Evolutionary conservation across 2,888 invertebrate species (phyloP), one percentile per base, ranked within the genome.

Genomic region (Trissoscelio sp.): DNA sequence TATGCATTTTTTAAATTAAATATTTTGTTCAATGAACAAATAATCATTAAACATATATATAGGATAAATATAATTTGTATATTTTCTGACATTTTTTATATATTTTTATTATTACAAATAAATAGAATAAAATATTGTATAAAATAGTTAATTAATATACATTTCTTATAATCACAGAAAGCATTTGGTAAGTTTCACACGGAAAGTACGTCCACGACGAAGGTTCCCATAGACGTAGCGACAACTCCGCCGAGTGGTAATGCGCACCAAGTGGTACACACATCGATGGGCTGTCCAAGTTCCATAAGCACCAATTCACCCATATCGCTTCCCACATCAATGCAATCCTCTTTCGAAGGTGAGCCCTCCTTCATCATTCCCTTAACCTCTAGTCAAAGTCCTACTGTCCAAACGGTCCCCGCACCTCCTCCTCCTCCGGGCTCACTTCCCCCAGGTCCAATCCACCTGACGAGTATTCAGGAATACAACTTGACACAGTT

Each of bases 401-500:
- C 78, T 9, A 69, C 78, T 46, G 39, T 90, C 73, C 89, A 88
- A 81, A 88, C 88, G 86, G 87, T 88, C 89, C 91, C 92, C 83
- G 83, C 92, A 88, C 86, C 92, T 70, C 88, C 90, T 53, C 88
- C 91, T 48, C 86, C 83, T 18, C 72, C 89, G 20, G 89, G 86
- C 48, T 89, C 92, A 70, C 90, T 92, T 60, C 89, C 91, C 34
- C 90, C 92, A 85, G 89, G 91, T 83, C 86, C 91, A 28, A 92
- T 93, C 20, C 92, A 93, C 79, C 93, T 94, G 73, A 92, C 95
- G 9, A 96, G 96, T 86, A 96, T 97, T 92, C 96, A 96, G 79
- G 97, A 97, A 92, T 97, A 97, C 89, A 97, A 97, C 92, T 92
- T 97, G 86, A 96, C 96, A 84, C 96, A 96, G 90, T 91, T 97